phyloP scores from a whole-genome alignment of 2,113 vertebrate genomes.

The Laticauda colubrina region DNA sequence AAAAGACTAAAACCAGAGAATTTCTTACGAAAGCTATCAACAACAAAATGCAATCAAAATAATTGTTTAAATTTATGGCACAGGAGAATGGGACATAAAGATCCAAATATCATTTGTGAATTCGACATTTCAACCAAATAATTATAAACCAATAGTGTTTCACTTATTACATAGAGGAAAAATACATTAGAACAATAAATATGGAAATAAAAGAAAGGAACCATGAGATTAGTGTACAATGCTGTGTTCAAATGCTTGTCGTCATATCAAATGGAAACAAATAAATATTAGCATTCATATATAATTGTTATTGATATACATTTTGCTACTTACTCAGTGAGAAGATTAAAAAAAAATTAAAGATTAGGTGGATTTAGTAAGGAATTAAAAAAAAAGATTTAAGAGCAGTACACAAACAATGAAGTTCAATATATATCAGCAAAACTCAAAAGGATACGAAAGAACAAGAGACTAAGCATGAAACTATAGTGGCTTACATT shows the following conservation, averaged over 20 bases:
- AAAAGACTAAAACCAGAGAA: not conserved
- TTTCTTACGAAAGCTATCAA: not conserved
- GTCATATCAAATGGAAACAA: not conserved
- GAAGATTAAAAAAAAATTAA: not conserved
- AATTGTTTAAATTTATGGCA: not conserved
- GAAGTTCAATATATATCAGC: not conserved
- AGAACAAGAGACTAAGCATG: not conserved
- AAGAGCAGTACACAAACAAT: not conserved
- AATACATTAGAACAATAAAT: not conserved
- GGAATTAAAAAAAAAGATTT: not conserved
- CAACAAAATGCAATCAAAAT: not conserved
- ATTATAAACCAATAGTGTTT: not conserved
- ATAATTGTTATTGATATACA: not conserved
- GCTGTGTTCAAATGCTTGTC: not conserved
- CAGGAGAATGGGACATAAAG: not conserved
- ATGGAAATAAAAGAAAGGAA: not conserved
- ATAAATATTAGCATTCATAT: not conserved
- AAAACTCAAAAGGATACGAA: not conserved
- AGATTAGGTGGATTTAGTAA: not conserved
- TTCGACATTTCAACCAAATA: not conserved
- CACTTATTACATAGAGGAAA: not conserved
- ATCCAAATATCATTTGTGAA: not conserved
- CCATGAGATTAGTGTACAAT: not conserved
- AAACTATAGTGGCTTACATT: not conserved
- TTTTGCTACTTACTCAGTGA: not conserved